Base-by-base conservation (phyloP, 1,140 invertebrate species). In the Plectrocnemia conspersa region DNA sequence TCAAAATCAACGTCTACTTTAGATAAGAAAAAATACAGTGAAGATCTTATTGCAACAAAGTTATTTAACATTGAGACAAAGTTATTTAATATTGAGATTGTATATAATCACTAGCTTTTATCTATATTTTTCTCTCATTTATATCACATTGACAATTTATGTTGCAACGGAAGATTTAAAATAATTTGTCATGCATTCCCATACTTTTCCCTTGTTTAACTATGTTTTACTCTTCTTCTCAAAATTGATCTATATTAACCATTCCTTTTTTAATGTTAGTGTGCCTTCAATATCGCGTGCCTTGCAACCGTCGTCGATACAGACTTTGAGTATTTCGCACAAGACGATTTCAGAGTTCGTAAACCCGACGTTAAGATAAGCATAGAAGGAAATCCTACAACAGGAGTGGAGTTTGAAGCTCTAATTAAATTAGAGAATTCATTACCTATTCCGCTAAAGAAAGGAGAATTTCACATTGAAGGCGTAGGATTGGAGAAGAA, bases 291-390 rank as follows among this genome's bases (percentile, higher is more conserved):
- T 61, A 85, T 94, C 11, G 81, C 87, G 0, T 89, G 88, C 53
- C 68, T 93, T 18, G 89, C 86, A 0, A 83, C 79, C 1, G 88
- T 96, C 2, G 77, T 83, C 10, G 85, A 91, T 38, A 93, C 84
- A 0, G 82, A 89, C 36, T 93, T 83, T 65, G 89, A 93, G 64
- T 94, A 91, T 65, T 91, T 88, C 63, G 88, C 88, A 0, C 87
- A 92, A 72, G 89, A 93, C 64, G 89, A 93, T 69, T 93, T 93
- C 65, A 79, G 90, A 58, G 85, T 95, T 2, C 74, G 89, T 16
- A 93, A 93, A 64, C 91, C 92, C 0, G 89, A 93, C 65, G 90
- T 95, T 29, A 85, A 86, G 67, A 86, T 95, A 50, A 77, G 78
- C 62, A 65, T 82, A 10, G 72, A 80, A 64, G 79, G 77, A 0